These are phyloP conservation scores for Oncorhynchus mykiss DNA, from an alignment of 2,113 vertebrate genomes.

Conservation along the genomic window DNA sequence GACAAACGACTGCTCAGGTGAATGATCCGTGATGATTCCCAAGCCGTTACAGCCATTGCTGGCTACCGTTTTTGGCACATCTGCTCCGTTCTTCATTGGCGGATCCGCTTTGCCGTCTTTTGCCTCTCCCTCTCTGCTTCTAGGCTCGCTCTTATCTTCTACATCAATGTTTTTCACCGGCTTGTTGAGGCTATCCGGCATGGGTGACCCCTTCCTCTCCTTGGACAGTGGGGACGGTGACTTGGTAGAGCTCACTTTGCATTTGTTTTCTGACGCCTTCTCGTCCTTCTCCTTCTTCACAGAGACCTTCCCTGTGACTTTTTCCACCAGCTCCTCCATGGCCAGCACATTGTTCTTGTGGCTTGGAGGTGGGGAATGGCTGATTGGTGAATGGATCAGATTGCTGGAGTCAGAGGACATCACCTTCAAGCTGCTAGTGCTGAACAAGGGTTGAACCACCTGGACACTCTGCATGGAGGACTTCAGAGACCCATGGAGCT, in stretches of 20 bases:
- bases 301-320: constrained; percentile 88
- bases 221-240: constrained; percentile 78
- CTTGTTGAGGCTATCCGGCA: constrained; percentile 73
- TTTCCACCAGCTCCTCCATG: constrained; percentile 98
- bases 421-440: constrained; percentile 76
- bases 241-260: constrained; percentile 75
- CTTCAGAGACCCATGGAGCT: constrained; percentile 88
- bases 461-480: constrained; percentile 77
- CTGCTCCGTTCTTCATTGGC: constrained; percentile 81
- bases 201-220: constrained; percentile 82
- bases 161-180: constrained; percentile 61
- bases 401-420: constrained; percentile 80
- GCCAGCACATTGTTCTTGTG: constrained; percentile 94
- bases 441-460: constrained; percentile 86
- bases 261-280: constrained; percentile 73
- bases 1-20: constrained; percentile 89
- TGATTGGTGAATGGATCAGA: constrained; percentile 86
- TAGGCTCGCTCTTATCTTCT: constrained; percentile 64
- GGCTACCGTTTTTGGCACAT: constrained; percentile 77
- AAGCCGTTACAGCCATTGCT: constrained; percentile 89
- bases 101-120: constrained; percentile 70
- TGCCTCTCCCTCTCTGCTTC: constrained; percentile 73
- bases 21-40: constrained; percentile 95
- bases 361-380: constrained; percentile 84
- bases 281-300: constrained; percentile 84